Percentiles rank a stretch among this genome's conserved stretches.
Evolutionary conservation across 2,797 vertebrate species (phyloP).

Genomic region (Falco concolor): DNA sequence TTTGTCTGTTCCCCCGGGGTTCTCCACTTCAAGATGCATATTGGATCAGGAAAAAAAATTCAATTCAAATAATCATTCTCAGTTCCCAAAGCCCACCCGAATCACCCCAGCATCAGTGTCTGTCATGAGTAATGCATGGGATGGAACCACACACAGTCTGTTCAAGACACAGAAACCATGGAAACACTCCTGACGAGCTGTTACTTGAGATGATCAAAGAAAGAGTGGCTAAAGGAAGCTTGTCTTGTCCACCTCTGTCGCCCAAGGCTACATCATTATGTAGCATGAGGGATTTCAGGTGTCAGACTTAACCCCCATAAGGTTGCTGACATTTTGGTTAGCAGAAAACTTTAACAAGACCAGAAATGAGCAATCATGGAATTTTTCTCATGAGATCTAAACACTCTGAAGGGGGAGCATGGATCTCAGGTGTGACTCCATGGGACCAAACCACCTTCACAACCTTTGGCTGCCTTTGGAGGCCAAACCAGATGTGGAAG

Average conservation of each 20-base stretch:
- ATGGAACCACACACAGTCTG: slow-evolving; percentile 45
- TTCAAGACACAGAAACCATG: slow-evolving; percentile 22
- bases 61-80: background rate
- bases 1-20: background rate
- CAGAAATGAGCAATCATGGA: background rate
- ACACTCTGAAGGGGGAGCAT: background rate
- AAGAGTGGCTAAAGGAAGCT: background rate
- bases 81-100: slow-evolving; percentile 15
- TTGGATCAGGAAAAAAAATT: background rate
- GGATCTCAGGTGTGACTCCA: background rate
- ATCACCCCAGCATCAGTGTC: slow-evolving; percentile 1
- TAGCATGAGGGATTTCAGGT: background rate
- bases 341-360: background rate
- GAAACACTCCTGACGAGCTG: background rate
- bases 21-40: background rate
- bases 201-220: background rate
- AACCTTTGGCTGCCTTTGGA: background rate
- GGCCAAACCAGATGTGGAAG: background rate
- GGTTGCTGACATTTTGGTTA: background rate
- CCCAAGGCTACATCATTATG: background rate
- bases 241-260: background rate
- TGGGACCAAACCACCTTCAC: background rate
- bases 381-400: background rate
- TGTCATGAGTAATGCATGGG: slow-evolving; percentile 41
- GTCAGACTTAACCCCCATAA: background rate